Evolutionary conservation across 2,888 invertebrate species (phyloP).

Genomic region (Deilephila porcellus): DNA sequence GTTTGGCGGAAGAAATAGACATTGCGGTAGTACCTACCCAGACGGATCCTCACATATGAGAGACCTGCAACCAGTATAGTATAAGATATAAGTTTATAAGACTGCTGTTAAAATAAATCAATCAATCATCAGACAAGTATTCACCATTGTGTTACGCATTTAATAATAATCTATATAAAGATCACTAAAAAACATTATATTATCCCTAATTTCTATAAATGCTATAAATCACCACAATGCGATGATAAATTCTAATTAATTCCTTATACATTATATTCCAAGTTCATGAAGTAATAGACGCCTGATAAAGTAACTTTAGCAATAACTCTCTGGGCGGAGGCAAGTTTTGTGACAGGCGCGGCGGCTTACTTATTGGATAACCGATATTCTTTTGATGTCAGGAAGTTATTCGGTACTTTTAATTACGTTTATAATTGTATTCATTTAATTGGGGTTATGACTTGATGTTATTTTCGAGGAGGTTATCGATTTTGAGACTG

Average conservation of each 20-base stretch:
- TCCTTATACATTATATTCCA: neutral
- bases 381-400: conserved; percentile 3
- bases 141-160: too few species aligned
- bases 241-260: neutral
- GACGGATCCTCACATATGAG: too few species aligned
- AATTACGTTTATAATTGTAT: conserved; percentile 4
- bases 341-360: conserved; percentile 11
- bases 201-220: too few species aligned
- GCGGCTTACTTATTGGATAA: neutral
- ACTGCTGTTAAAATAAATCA: too few species aligned
- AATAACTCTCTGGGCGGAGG: conserved; percentile 38
- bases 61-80: too few species aligned
- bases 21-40: too few species aligned
- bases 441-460: neutral
- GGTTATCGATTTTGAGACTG: neutral
- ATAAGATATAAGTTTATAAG: too few species aligned
- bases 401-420: neutral
- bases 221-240: too few species aligned
- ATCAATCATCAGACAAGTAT: too few species aligned
- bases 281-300: conserved; percentile 32
- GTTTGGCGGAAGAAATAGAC: too few species aligned
- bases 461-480: neutral
- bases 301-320: conserved; percentile 48
- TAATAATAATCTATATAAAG: too few species aligned
- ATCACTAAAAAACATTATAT: too few species aligned